Percentiles rank a stretch among this genome's conserved stretches.
Evolutionary conservation across 2,888 invertebrate genomes (phyloP).

Genomic region (Proisotoma minuta): DNA sequence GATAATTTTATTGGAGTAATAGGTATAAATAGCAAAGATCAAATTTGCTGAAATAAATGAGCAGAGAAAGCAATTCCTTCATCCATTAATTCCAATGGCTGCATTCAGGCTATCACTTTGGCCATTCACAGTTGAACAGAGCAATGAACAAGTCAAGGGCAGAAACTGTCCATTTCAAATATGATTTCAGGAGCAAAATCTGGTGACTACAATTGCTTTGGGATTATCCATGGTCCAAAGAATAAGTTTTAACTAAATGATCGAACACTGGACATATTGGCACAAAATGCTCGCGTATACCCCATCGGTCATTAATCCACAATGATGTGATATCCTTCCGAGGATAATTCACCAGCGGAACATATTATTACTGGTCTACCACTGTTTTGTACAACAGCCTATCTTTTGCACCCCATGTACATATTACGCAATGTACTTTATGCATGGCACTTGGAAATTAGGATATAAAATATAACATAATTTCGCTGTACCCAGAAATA

Average conservation of each 20-base stretch:
- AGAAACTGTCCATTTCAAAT: constrained; percentile 4
- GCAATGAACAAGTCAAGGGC: background rate
- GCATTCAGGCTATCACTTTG: background rate
- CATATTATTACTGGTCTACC: too few relatives aligned
- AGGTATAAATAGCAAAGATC: background rate
- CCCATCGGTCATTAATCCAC: too few relatives aligned
- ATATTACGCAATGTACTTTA: too few relatives aligned
- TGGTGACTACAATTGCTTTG: background rate
- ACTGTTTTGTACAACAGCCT: too few relatives aligned
- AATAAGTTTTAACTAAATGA: too few relatives aligned
- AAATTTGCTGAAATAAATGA: constrained; percentile 10
- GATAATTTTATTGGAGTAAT: background rate
- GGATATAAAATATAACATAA: too few relatives aligned
- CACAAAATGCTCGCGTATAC: too few relatives aligned
- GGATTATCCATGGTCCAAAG: constrained; percentile 12
- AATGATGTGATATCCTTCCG: too few relatives aligned
- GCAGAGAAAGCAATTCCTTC: constrained; percentile 26
- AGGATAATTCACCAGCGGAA: too few relatives aligned
- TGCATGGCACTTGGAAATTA: too few relatives aligned
- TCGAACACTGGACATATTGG: too few relatives aligned
- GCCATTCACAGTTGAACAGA: background rate
- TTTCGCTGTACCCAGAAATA: background rate
- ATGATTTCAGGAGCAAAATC: constrained; percentile 7
- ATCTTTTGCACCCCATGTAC: too few relatives aligned
- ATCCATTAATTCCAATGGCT: constrained; percentile 34